Conservation (phyloP, 2,113 vertebrate genomes). For the Pelobates fuscus region DNA sequence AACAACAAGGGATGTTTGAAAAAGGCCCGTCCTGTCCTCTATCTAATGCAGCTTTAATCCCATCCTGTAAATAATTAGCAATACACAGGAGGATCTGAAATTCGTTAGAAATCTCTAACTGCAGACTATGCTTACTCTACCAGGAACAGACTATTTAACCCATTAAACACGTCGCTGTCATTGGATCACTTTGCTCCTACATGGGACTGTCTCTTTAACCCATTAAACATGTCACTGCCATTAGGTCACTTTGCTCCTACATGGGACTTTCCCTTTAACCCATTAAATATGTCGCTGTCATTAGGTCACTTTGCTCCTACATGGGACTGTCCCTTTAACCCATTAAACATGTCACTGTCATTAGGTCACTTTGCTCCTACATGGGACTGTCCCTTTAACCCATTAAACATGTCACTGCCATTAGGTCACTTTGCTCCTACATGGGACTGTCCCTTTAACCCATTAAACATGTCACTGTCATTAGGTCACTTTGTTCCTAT, state of each 20-base stretch:
- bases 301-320: not conserved
- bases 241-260: too few species aligned
- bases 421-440: not conserved
- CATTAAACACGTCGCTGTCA: not conserved
- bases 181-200: not conserved
- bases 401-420: not conserved
- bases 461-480: not conserved
- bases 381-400: not conserved
- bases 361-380: too few species aligned
- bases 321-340: not conserved
- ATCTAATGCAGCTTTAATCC: too few species aligned
- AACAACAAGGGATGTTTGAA: too few species aligned
- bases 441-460: not conserved
- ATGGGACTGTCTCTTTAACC: not conserved
- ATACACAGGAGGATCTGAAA: too few species aligned
- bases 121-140: too few species aligned
- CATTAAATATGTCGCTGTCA: not conserved
- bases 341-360: not conserved
- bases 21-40: too few species aligned
- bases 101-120: too few species aligned
- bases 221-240: not conserved
- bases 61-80: too few species aligned
- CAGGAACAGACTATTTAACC: not conserved
- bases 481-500: too few species aligned
- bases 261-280: not conserved